Conservation (phyloP, 2,888 invertebrate species). For the Sesamia inferens region DNA sequence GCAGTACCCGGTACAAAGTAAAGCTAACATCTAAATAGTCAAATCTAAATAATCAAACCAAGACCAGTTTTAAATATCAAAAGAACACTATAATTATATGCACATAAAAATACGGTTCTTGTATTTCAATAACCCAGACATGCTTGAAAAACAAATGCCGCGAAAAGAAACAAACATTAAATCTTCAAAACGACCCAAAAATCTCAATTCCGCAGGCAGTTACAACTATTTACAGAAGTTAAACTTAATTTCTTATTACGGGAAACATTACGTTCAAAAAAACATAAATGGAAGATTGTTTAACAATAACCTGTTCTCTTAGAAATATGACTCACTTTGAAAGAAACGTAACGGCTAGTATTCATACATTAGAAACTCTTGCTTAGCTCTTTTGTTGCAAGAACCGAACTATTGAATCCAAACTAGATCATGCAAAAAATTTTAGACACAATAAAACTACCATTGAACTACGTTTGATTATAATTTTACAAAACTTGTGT, state of each 20-base stretch:
- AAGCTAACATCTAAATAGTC: not conserved
- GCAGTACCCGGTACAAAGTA: not conserved
- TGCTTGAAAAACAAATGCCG: not conserved
- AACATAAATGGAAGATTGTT: constrained; percentile 4
- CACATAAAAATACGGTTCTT: not conserved
- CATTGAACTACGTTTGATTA: constrained; percentile 1
- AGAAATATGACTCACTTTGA: constrained; percentile 14
- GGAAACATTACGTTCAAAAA: constrained; percentile 6
- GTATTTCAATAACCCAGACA: not conserved
- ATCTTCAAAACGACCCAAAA: not conserved
- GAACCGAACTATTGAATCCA: not conserved
- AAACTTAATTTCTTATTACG: constrained; percentile 2
- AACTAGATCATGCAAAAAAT: not conserved
- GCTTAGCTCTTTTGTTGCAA: not conserved
- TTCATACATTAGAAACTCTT: not conserved
- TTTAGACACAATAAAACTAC: constrained; percentile 1
- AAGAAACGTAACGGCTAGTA: not conserved
- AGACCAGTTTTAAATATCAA: not conserved
- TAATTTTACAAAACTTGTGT: not conserved
- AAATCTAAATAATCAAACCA: not conserved
- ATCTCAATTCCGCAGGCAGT: not conserved
- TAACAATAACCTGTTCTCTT: constrained; percentile 10
- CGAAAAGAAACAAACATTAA: not conserved
- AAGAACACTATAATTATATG: not conserved
- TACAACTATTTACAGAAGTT: not conserved